These are phyloP conservation scores for Heteropelma amictum DNA, from an alignment of 2,888 invertebrate genomes.

Conservation along the genomic window DNA sequence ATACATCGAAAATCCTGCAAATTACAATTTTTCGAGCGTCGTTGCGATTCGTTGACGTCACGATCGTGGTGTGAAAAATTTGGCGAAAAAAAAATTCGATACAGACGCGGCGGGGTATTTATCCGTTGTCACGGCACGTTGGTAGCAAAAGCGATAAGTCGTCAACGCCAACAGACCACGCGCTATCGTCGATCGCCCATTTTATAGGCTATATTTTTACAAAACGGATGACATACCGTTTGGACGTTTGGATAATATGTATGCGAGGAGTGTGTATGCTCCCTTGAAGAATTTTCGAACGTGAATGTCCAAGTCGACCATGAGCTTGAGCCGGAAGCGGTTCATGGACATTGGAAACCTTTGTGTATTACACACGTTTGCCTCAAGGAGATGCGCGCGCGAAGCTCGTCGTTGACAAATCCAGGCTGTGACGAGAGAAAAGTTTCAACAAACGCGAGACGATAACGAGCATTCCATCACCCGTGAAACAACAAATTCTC, in stretches of 20 bases:
- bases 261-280: slow-evolving; percentile 6
- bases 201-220: slow-evolving; percentile 9
- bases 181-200: slow-evolving; percentile 28
- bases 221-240: slow-evolving; percentile 1
- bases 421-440: too few species aligned
- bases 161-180: slow-evolving; percentile 46
- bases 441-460: too few species aligned
- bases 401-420: background rate
- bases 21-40: too few species aligned
- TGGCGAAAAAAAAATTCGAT: background rate
- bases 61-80: too few species aligned
- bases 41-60: too few species aligned
- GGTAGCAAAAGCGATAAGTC: slow-evolving; percentile 42
- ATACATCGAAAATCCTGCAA: background rate
- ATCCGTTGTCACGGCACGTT: slow-evolving; percentile 6
- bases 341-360: slow-evolving; percentile 22
- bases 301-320: slow-evolving; percentile 23
- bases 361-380: background rate
- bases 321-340: slow-evolving; percentile 53
- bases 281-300: slow-evolving; percentile 28
- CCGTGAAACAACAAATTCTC: too few species aligned
- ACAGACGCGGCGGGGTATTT: background rate
- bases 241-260: slow-evolving; percentile 30
- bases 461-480: too few species aligned
- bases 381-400: slow-evolving; percentile 8